These are phyloP conservation scores for Austrolebias charrua DNA, from an alignment of 2,797 vertebrate species.

Conservation along the genomic window DNA sequence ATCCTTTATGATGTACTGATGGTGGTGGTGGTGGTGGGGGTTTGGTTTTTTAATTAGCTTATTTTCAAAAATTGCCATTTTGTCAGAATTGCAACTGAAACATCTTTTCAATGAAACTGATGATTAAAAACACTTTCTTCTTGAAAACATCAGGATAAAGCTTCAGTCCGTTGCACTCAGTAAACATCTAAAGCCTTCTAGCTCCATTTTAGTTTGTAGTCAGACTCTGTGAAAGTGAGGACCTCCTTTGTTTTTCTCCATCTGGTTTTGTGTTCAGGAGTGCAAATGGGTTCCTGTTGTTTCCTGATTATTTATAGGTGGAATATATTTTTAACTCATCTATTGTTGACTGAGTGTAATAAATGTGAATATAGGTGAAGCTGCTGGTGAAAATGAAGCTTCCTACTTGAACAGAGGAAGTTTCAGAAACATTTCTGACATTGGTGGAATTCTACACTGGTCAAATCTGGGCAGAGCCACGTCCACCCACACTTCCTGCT, in stretches of 20 bases:
- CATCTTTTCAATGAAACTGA: no score
- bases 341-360: constrained; percentile 50
- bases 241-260: constrained; percentile 30
- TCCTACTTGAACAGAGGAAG: constrained; percentile 44
- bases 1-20: no score
- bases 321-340: constrained; percentile 49
- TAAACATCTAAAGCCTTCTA: no score
- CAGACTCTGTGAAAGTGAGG: neutral
- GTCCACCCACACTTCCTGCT: constrained; percentile 23
- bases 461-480: constrained; percentile 25
- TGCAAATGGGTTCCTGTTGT: constrained; percentile 55
- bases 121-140: no score
- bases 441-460: constrained; percentile 37
- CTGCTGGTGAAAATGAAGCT: constrained; percentile 38
- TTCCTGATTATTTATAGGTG: constrained; percentile 31
- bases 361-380: constrained; percentile 41
- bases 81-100: no score
- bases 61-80: no score
- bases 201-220: constrained; percentile 2
- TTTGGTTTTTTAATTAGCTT: no score
- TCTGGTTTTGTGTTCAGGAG: constrained; percentile 49
- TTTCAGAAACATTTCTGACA: constrained; percentile 44
- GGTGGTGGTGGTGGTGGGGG: no score
- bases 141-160: no score
- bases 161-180: no score